Percentiles rank a stretch among this genome's conserved stretches.
Conservation (phyloP, 2,113 vertebrate genomes). For the Brachyhypopomus occidentalis region DNA sequence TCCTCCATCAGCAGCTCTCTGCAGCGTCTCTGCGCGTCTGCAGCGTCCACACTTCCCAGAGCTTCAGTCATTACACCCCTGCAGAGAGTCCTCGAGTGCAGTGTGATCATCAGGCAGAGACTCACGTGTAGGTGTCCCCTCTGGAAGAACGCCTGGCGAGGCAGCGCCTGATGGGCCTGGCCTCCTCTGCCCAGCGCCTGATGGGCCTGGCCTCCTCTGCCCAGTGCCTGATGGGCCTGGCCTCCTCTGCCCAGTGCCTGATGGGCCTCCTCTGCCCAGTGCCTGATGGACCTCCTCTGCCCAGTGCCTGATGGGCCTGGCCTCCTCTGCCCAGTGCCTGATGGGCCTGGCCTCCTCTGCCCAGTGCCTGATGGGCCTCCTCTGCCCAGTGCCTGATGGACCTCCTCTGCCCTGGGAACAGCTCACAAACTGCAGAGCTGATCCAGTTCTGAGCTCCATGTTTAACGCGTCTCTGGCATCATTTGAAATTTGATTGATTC, state of each 20-base stretch:
- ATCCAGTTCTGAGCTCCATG: neutral
- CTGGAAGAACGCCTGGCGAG: neutral
- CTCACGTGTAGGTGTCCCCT: neutral
- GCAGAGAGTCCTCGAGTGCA: too few relatives aligned
- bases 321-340: too few relatives aligned
- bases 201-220: neutral
- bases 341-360: too few relatives aligned
- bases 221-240: too few relatives aligned
- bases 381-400: too few relatives aligned
- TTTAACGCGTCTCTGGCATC: neutral
- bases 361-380: too few relatives aligned
- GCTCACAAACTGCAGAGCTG: neutral
- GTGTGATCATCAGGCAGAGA: neutral
- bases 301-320: neutral
- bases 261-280: too few relatives aligned
- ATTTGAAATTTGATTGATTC: too few relatives aligned
- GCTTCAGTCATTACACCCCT: slow-evolving; percentile 12
- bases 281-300: neutral
- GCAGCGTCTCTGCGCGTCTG: neutral
- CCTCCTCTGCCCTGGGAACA: neutral
- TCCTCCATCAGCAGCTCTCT: slow-evolving; percentile 3
- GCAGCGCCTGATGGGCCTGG: neutral
- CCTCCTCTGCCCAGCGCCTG: neutral
- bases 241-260: too few relatives aligned
- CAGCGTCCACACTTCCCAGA: neutral